These are phyloP conservation scores for Sebastolobus altivelis DNA, from an alignment of 2,797 vertebrate species.

Conservation along the genomic window DNA sequence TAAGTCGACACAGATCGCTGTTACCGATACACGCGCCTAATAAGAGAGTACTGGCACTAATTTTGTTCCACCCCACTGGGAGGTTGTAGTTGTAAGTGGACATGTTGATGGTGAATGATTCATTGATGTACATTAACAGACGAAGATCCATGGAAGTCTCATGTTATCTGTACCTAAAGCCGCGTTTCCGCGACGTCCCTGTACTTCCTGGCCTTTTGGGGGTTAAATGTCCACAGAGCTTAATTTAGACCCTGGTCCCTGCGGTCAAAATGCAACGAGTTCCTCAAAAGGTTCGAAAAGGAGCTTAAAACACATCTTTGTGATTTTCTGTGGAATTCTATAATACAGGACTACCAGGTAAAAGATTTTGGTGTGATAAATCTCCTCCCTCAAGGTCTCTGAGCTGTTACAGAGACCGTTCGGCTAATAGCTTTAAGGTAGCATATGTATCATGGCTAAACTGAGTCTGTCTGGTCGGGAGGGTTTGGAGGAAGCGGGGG, in stretches of 20 bases:
- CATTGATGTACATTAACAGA: neutral
- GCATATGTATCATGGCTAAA: conserved; percentile 57
- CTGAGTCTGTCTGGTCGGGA: conserved; percentile 53
- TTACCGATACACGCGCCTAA: too few species aligned
- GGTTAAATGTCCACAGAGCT: too few species aligned
- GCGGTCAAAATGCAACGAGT: too few species aligned
- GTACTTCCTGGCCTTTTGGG: too few species aligned
- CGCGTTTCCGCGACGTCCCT: too few species aligned
- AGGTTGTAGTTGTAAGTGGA: neutral
- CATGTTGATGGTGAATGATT: neutral
- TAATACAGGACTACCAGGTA: neutral
- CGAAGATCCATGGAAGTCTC: neutral
- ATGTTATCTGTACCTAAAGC: neutral
- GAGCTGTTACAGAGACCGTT: conserved; percentile 34
- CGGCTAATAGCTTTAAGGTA: conserved; percentile 74
- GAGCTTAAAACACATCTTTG: neutral
- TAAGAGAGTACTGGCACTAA: too few species aligned
- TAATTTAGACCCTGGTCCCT: too few species aligned
- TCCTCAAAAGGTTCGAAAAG: too few species aligned
- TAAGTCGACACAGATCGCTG: too few species aligned
- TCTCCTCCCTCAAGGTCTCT: conserved; percentile 23
- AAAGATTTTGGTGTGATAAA: neutral
- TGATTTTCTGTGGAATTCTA: neutral
- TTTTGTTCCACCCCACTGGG: too few species aligned
- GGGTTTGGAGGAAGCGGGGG: conserved; percentile 34